Percentiles rank a stretch among this genome's conserved stretches.
These are phyloP conservation scores for Oryzias sinensis DNA, from an alignment of 2,797 vertebrate genomes.

Conservation along the genomic window DNA sequence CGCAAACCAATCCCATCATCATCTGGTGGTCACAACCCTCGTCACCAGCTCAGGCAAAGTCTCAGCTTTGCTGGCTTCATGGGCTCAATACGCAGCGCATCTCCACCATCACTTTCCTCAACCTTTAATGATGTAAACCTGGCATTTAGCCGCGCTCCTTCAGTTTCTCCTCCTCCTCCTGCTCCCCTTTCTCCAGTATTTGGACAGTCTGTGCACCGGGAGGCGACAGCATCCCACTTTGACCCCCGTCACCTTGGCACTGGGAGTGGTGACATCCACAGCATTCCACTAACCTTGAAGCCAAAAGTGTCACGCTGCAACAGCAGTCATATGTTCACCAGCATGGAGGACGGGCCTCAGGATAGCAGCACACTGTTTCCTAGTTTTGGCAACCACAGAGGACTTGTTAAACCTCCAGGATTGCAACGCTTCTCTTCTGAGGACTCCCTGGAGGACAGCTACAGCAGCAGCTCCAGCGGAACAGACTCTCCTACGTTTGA, in stretches of 20 bases:
- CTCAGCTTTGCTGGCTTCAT: constrained; percentile 86
- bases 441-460: constrained; percentile 85
- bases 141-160: constrained; percentile 79
- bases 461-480: constrained; percentile 84
- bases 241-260: constrained; percentile 54
- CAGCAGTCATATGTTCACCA: constrained; percentile 44
- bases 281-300: constrained; percentile 69
- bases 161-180: constrained; percentile 79
- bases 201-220: constrained; percentile 53
- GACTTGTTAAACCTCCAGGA: constrained; percentile 47
- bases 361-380: constrained; percentile 38
- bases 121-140: constrained; percentile 70
- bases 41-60: constrained; percentile 83
- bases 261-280: constrained; percentile 71
- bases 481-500: constrained; percentile 84
- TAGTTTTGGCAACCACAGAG: constrained; percentile 24
- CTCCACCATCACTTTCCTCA: constrained; percentile 75
- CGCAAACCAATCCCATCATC: constrained; percentile 18
- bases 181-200: constrained; percentile 77
- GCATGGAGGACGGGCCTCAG: constrained; percentile 49
- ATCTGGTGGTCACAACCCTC: constrained; percentile 55
- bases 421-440: constrained; percentile 82
- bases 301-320: constrained; percentile 70
- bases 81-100: constrained; percentile 69
- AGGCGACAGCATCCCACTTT: constrained; percentile 69